Percentiles rank a stretch among this genome's conserved stretches.
phyloP scores from a whole-genome alignment of 2,797 vertebrate species.

The Harpagifer antarcticus region DNA sequence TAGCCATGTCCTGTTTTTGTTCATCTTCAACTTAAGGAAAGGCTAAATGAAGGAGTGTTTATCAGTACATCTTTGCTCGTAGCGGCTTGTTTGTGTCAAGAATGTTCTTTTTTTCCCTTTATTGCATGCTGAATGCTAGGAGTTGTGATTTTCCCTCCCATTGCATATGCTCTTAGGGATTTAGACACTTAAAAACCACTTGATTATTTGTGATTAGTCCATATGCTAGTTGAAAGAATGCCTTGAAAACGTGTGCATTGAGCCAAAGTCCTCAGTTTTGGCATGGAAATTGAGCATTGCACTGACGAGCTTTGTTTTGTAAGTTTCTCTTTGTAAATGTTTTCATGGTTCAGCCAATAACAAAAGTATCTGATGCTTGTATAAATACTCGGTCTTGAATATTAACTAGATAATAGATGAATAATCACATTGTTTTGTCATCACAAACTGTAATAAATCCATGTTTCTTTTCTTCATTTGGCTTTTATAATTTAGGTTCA shows the following conservation, averaged over 20 bases:
- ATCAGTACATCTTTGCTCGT: slow-evolving; percentile 50
- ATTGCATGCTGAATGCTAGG: slow-evolving; percentile 76
- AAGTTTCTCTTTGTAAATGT: slow-evolving; percentile 68
- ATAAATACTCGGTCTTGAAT: slow-evolving; percentile 65
- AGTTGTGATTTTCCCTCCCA: slow-evolving; percentile 39
- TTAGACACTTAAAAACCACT: slow-evolving; percentile 71
- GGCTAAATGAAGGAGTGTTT: slow-evolving; percentile 71
- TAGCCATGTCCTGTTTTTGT: slow-evolving; percentile 52
- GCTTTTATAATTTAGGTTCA: slow-evolving; percentile 49
- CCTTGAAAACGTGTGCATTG: slow-evolving; percentile 75
- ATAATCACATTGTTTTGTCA: slow-evolving; percentile 54
- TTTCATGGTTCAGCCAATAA: slow-evolving; percentile 56
- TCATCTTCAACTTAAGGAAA: slow-evolving; percentile 61
- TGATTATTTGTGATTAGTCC: slow-evolving; percentile 64
- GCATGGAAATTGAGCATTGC: slow-evolving; percentile 78
- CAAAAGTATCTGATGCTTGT: slow-evolving; percentile 53
- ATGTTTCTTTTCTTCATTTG: slow-evolving; percentile 30
- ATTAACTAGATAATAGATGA: slow-evolving; percentile 65
- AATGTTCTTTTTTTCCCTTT: slow-evolving; percentile 43
- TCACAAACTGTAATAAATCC: slow-evolving; percentile 35
- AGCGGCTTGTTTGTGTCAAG: slow-evolving; percentile 53
- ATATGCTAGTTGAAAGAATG: slow-evolving; percentile 69
- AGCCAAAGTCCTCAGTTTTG: slow-evolving; percentile 76
- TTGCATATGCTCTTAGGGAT: slow-evolving; percentile 63
- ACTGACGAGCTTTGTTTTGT: slow-evolving; percentile 77